Conservation (phyloP, 2,113 vertebrate genomes). For the Lota lota region DNA sequence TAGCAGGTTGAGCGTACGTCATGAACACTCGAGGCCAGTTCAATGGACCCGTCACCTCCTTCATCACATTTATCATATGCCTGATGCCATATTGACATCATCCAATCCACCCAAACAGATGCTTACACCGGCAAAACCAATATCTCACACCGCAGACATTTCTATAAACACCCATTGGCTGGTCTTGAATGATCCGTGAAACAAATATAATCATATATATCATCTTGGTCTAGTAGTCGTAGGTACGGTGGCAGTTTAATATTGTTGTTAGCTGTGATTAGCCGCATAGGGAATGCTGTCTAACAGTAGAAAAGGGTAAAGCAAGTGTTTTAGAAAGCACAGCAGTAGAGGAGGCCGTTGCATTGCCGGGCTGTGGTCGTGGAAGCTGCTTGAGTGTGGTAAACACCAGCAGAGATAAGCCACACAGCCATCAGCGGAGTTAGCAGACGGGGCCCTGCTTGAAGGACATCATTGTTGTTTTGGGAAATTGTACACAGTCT, state of each 20-base stretch:
- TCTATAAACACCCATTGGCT: background rate
- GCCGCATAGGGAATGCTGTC: too few species aligned
- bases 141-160: background rate
- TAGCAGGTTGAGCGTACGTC: too few species aligned
- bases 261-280: too few species aligned
- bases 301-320: too few species aligned
- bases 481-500: too few species aligned
- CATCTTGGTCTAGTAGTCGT: too few species aligned
- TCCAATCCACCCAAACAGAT: background rate
- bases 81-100: background rate
- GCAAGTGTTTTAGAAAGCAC: background rate
- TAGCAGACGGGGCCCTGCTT: background rate
- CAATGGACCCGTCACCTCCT: background rate
- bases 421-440: background rate
- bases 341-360: background rate
- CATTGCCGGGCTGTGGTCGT: background rate
- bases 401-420: conserved; percentile 10
- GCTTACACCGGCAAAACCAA: background rate
- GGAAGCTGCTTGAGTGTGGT: conserved; percentile 13
- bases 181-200: background rate
- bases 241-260: too few species aligned
- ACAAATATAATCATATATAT: background rate
- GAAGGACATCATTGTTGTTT: too few species aligned
- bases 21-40: background rate
- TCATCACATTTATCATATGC: background rate